Percentiles rank a stretch among this genome's conserved stretches.
Evolutionary conservation across 1,140 invertebrate species (phyloP).

Genomic region (Cylas formicarius): DNA sequence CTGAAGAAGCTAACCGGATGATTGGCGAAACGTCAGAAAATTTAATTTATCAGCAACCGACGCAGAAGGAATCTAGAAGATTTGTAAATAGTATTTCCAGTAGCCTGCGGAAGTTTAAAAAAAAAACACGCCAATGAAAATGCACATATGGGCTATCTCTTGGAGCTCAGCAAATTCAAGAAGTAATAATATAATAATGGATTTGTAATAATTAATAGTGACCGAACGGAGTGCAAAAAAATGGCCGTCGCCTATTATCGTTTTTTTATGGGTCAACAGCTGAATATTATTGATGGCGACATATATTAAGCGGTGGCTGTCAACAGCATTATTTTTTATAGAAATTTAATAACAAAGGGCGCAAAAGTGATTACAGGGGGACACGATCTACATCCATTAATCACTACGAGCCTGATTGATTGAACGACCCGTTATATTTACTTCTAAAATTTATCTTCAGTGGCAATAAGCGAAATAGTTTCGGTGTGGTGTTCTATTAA

Average conservation of each 20-base stretch:
- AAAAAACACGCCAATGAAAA: no score
- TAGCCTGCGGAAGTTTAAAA: no score
- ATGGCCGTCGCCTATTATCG: not conserved
- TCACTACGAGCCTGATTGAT: not conserved
- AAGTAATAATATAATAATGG: constrained; percentile 16
- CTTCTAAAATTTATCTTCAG: not conserved
- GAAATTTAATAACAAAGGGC: constrained; percentile 29
- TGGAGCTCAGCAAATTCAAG: not conserved
- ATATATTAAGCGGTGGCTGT: constrained; percentile 34
- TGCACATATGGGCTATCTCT: no score
- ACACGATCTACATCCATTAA: not conserved
- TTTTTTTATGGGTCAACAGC: constrained; percentile 16
- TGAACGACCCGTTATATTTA: not conserved
- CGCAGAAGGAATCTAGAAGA: no score
- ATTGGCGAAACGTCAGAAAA: no score
- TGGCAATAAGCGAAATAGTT: not conserved
- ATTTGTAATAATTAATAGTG: constrained; percentile 28
- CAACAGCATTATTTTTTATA: constrained; percentile 34
- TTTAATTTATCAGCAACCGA: no score
- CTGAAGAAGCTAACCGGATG: no score
- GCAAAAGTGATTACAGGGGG: not conserved
- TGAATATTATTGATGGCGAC: constrained; percentile 36
- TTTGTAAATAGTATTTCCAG: no score
- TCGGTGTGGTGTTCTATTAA: not conserved
- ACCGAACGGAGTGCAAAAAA: constrained; percentile 3